These are phyloP conservation scores for Ptychobarbus kaznakovi DNA, from an alignment of 2,797 vertebrate genomes.

Conservation along the genomic window DNA sequence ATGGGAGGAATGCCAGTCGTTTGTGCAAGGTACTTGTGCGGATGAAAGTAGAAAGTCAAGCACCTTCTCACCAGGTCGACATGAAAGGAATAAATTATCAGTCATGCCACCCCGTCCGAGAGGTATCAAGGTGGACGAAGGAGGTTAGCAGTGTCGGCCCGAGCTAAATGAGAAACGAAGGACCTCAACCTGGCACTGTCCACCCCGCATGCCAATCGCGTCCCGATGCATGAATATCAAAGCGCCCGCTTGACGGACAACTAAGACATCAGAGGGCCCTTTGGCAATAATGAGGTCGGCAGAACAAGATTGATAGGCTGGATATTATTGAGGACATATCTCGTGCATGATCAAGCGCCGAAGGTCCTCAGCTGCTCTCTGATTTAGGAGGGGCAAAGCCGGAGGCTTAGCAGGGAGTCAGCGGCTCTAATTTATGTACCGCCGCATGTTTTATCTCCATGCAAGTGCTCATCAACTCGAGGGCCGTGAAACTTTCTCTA, in stretches of 20 bases:
- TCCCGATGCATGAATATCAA: slow-evolving; percentile 76
- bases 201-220: slow-evolving; percentile 51
- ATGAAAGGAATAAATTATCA: slow-evolving; percentile 32
- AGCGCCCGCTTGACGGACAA: slow-evolving; percentile 70
- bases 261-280: slow-evolving; percentile 51
- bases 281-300: slow-evolving; percentile 56
- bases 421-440: slow-evolving; percentile 54
- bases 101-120: slow-evolving; percentile 27
- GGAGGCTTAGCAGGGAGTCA: slow-evolving; percentile 46
- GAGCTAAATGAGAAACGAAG: slow-evolving; percentile 34
- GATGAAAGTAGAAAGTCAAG: slow-evolving; percentile 1
- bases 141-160: neutral
- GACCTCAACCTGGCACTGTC: slow-evolving; percentile 16
- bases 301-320: slow-evolving; percentile 31
- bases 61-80: neutral
- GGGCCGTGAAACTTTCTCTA: slow-evolving; percentile 51
- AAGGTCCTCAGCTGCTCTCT: slow-evolving; percentile 64
- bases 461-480: slow-evolving; percentile 51
- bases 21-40: neutral
- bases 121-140: slow-evolving; percentile 15
- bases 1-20: neutral
- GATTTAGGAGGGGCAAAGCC: slow-evolving; percentile 51
- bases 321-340: slow-evolving; percentile 55
- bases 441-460: slow-evolving; percentile 55
- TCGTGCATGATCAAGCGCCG: slow-evolving; percentile 50